Base-by-base conservation (phyloP, 2,797 vertebrate species). In the Acanthornis magna region DNA sequence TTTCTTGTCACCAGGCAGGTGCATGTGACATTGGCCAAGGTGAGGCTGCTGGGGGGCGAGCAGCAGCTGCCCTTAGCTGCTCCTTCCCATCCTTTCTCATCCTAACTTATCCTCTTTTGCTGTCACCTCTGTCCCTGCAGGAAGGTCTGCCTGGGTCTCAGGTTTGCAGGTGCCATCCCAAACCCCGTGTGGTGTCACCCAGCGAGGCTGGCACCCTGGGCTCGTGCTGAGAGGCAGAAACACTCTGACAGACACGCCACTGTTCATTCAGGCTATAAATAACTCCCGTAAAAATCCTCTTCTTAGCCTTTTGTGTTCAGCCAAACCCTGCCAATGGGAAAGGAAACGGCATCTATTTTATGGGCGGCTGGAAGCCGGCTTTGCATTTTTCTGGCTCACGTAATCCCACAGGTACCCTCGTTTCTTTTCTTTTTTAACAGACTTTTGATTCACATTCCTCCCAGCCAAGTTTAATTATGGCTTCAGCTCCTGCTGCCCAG, bases 321-420 rank as follows among this genome's bases (percentile, higher is more conserved):
- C 71, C 88, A 93, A 95, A 74, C 66, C 88, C 93, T 91, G 78
- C 93, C 95, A 94, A 85, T 88, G 91, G 90, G 90, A 85, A 86
- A 81, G 74, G 81, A 92, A 82, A 85, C 16, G 9, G 92, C 93
- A 92, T 94, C 94, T 94, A 83, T 93, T 96, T 97, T 96, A 95
- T 88, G 83, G 91, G 87, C 51, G 1, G 73, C 66, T 92, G 93
- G 94, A 95, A 86, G 80, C 76, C 16, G 58, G 95, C 76, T 88
- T 93, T 90, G 81, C 81, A 67, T 93, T 88, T 91, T 91, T 89
- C 77, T 89, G 85, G 83, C 84, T 77, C 43, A 2, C 9, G 13
- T 91, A 89, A 94, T 93, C 95, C 91, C 94, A 77, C 89, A 96
- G 95, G 96, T 96, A 96, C 93, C 78, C 82, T 93, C 5, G 1